Conservation (phyloP, 2,888 invertebrate species). For the Dryadula phaetusa region DNA sequence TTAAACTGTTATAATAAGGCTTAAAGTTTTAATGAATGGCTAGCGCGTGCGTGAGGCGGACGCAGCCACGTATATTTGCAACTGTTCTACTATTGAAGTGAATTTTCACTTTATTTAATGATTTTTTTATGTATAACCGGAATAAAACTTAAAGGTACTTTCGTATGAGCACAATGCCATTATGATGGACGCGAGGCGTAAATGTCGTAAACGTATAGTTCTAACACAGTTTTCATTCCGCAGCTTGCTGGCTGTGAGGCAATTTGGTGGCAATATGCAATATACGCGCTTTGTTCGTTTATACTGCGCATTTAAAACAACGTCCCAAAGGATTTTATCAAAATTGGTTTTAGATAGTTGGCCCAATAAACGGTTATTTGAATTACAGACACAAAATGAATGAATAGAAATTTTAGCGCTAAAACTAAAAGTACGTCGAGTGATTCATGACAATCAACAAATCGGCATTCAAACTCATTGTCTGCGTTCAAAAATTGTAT, state of each 20-base stretch:
- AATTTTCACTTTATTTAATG: not conserved
- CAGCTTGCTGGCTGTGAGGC: slow-evolving; percentile 1
- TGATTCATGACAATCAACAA: too few species aligned
- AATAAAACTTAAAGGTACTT: not conserved
- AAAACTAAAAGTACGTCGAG: too few species aligned
- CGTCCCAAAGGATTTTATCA: slow-evolving; percentile 11
- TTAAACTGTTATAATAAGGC: too few species aligned
- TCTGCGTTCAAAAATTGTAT: too few species aligned
- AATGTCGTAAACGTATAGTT: slow-evolving; percentile 11
- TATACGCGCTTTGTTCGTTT: slow-evolving; percentile 12
- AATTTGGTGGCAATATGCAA: slow-evolving; percentile 22
- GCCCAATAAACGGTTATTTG: not conserved
- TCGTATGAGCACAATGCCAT: not conserved
- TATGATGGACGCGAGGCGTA: not conserved
- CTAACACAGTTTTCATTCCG: not conserved
- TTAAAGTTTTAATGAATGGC: too few species aligned
- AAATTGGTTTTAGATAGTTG: not conserved
- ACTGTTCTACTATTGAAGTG: too few species aligned
- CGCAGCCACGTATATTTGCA: too few species aligned
- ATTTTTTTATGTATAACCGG: not conserved
- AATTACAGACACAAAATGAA: not conserved
- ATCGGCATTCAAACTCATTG: too few species aligned
- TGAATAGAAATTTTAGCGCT: too few species aligned
- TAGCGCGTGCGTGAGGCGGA: too few species aligned
- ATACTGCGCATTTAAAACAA: slow-evolving; percentile 19